A percentile compares a stretch with the other conserved stretches of the same genome.
Conservation (phyloP, 2,113 vertebrate genomes). For the Ophthalmolycus amberensis region DNA sequence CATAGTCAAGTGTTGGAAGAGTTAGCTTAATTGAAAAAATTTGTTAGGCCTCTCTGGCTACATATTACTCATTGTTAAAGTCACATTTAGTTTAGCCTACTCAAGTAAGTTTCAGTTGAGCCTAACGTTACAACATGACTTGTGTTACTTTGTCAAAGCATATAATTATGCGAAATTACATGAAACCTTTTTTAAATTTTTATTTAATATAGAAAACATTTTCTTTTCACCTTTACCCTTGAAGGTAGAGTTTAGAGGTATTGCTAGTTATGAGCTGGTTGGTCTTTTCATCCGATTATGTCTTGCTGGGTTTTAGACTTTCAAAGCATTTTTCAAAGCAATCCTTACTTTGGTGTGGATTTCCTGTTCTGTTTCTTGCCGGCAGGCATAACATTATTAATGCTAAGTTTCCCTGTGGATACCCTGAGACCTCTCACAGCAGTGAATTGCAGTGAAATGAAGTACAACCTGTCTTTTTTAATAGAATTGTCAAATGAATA, state of each 20-base stretch:
- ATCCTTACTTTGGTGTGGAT: conserved; percentile 10
- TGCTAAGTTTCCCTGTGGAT: conserved; percentile 35
- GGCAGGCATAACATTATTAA: conserved; percentile 54
- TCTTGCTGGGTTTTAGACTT: conserved; percentile 20
- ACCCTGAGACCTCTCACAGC: conserved; percentile 28
- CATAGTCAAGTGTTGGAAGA: too few species aligned
- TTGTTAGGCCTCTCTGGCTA: too few species aligned
- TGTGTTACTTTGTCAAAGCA: neutral
- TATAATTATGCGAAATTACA: neutral
- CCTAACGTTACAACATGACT: too few species aligned
- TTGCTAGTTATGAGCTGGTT: neutral
- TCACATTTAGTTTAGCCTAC: too few species aligned
- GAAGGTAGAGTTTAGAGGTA: conserved; percentile 1
- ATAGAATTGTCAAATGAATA: conserved; percentile 25
- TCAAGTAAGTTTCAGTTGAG: too few species aligned
- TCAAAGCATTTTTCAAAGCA: conserved; percentile 35
- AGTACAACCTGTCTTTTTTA: conserved; percentile 41
- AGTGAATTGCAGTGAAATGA: conserved; percentile 51
- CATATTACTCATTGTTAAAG: too few species aligned
- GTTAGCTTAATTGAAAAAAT: too few species aligned
- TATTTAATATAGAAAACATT: neutral
- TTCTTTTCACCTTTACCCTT: neutral
- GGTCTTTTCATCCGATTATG: neutral
- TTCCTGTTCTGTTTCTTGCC: conserved; percentile 19
- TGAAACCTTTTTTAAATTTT: neutral